Evolutionary conservation across 92 coral and sea anemone genomes (phyloP).

Genomic region (Zoanthus sociatus): DNA sequence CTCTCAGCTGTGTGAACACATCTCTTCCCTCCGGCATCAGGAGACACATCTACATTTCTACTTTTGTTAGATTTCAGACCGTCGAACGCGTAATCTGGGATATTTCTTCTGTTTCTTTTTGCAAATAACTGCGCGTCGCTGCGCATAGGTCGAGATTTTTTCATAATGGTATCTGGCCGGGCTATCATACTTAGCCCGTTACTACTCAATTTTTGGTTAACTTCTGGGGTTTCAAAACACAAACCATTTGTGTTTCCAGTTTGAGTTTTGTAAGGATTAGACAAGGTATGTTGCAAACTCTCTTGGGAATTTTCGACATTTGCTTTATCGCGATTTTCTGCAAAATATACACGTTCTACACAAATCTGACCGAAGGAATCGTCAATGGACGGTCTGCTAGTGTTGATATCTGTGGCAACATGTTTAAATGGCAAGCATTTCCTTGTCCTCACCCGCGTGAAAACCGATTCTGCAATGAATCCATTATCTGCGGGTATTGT

Average conservation of each 20-base stretch:
- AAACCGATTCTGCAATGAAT: neutral
- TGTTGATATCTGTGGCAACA: neutral
- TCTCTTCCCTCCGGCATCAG: neutral
- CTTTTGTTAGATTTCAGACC: neutral
- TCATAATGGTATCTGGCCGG: neutral
- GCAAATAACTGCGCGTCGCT: neutral
- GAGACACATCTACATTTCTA: neutral
- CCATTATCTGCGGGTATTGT: neutral
- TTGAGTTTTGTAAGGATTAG: neutral
- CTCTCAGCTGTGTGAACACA: neutral
- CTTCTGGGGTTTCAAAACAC: neutral
- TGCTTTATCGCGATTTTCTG: neutral
- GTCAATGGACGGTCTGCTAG: neutral
- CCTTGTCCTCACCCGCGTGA: slow-evolving; percentile 33
- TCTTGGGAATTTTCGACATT: neutral
- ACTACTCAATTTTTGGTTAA: neutral
- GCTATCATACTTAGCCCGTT: neutral
- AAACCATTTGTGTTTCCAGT: neutral
- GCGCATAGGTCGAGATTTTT: neutral
- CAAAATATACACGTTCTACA: slow-evolving; percentile 41
- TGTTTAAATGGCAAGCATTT: neutral
- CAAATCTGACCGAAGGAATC: slow-evolving; percentile 26
- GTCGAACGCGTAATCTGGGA: neutral
- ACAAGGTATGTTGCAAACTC: neutral
- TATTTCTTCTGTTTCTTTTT: neutral